phyloP scores from a whole-genome alignment of 2,113 vertebrate genomes.

The Caranx melampygus region DNA sequence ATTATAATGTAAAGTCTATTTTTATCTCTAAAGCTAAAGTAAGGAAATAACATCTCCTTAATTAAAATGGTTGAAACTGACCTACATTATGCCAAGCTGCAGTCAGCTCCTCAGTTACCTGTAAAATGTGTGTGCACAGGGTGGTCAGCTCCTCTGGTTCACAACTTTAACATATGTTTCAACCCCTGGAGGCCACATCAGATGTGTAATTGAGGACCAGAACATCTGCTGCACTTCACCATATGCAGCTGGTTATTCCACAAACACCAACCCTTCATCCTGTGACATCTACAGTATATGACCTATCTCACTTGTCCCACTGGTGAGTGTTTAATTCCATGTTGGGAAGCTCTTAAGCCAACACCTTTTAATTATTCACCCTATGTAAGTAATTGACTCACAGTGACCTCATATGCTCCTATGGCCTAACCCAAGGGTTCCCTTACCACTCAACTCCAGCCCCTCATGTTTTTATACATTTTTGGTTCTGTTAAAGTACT shows the following conservation, averaged over 20 bases:
- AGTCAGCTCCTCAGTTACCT: slow-evolving; percentile 30
- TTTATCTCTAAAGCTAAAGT: neutral
- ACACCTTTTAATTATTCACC: slow-evolving; percentile 4
- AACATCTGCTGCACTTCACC: slow-evolving; percentile 66
- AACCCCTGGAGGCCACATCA: slow-evolving; percentile 62
- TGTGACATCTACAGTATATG: slow-evolving; percentile 34
- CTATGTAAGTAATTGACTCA: neutral
- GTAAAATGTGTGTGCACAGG: slow-evolving; percentile 42
- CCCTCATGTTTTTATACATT: neutral
- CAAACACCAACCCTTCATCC: slow-evolving; percentile 34
- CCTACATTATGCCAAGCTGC: slow-evolving; percentile 3
- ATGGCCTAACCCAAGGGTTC: neutral
- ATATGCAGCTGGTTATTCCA: slow-evolving; percentile 62
- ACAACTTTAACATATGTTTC: slow-evolving; percentile 63
- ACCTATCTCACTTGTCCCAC: slow-evolving; percentile 16
- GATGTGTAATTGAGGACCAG: slow-evolving; percentile 63
- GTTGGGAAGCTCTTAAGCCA: slow-evolving; percentile 6
- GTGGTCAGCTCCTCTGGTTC: slow-evolving; percentile 49
- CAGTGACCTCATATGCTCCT: neutral
- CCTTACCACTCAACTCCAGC: neutral
- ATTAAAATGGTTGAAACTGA: slow-evolving; percentile 33
- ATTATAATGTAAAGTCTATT: neutral
- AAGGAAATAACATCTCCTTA: neutral
- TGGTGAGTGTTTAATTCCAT: slow-evolving; percentile 11
- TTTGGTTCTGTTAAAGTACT: neutral